Percentiles rank a stretch among this genome's conserved stretches.
Conservation (phyloP, 1,140 invertebrate genomes). For the Polypedilum pembai region DNA sequence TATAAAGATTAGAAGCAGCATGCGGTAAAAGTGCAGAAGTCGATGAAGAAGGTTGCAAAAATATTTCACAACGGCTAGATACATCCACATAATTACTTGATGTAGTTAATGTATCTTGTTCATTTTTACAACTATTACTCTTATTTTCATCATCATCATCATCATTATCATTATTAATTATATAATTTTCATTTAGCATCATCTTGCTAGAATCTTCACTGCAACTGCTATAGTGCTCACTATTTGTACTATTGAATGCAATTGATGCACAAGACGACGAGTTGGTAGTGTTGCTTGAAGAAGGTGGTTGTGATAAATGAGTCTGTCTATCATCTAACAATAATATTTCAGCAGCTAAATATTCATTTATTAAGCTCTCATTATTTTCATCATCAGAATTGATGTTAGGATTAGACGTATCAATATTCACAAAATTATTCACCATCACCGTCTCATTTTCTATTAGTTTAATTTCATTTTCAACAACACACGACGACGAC, state of each 20-base stretch:
- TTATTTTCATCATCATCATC: conserved; percentile 10
- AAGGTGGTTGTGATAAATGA: no score
- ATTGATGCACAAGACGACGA: no score
- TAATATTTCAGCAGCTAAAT: no score
- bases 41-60: not conserved
- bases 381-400: not conserved
- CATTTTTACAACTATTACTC: not conserved
- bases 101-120: conserved; percentile 20
- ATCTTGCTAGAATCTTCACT: no score
- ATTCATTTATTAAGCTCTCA: no score
- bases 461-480: conserved; percentile 2
- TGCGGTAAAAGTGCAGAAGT: conserved; percentile 1
- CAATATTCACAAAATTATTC: conserved; percentile 27
- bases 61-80: conserved; percentile 11
- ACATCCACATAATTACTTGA: conserved; percentile 23
- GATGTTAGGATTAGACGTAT: not conserved
- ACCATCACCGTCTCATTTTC: conserved; percentile 20
- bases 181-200: not conserved
- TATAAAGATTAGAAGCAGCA: not conserved
- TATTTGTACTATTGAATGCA: no score
- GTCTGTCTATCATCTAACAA: no score
- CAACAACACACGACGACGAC: conserved; percentile 23
- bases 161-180: not conserved
- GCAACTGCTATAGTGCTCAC: no score
- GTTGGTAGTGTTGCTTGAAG: no score